These are phyloP conservation scores for Prunella himalayana DNA, from an alignment of 2,113 vertebrate genomes.

Conservation along the genomic window DNA sequence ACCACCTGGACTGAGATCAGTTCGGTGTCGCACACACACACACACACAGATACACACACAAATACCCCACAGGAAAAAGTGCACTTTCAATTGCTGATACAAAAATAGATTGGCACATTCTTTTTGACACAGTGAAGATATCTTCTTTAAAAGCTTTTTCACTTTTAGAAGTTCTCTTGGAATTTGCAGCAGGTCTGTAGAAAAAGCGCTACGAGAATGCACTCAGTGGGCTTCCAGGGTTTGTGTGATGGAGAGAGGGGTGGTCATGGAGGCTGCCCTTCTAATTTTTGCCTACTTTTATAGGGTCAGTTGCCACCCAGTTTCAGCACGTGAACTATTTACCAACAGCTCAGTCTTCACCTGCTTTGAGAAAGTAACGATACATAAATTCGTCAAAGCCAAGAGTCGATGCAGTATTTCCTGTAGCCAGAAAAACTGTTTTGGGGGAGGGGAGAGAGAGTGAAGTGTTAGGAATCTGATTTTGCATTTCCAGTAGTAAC, in stretches of 20 bases:
- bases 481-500: constrained; percentile 63
- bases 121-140: constrained; percentile 62
- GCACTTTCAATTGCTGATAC: constrained; percentile 69
- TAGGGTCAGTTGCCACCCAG: not conserved
- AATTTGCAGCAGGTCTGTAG: constrained; percentile 24
- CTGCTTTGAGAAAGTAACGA: not conserved
- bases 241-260: not conserved
- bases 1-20: constrained; percentile 25
- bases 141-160: constrained; percentile 46
- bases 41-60: constrained; percentile 3
- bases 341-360: not conserved
- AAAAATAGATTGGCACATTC: constrained; percentile 76
- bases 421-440: not conserved
- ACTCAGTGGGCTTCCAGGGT: not conserved
- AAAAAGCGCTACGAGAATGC: constrained; percentile 33
- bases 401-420: not conserved
- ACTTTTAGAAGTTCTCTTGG: not conserved
- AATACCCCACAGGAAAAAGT: constrained; percentile 55
- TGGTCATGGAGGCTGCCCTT: not conserved
- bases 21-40: not conserved
- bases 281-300: not conserved
- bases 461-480: not conserved
- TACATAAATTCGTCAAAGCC: not conserved
- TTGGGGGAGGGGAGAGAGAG: not conserved
- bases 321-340: not conserved